A percentile compares a stretch with the other conserved stretches of the same genome.
These are phyloP conservation scores for Dipodomys merriami DNA, from an alignment of 2,113 vertebrate species.

Conservation along the genomic window DNA sequence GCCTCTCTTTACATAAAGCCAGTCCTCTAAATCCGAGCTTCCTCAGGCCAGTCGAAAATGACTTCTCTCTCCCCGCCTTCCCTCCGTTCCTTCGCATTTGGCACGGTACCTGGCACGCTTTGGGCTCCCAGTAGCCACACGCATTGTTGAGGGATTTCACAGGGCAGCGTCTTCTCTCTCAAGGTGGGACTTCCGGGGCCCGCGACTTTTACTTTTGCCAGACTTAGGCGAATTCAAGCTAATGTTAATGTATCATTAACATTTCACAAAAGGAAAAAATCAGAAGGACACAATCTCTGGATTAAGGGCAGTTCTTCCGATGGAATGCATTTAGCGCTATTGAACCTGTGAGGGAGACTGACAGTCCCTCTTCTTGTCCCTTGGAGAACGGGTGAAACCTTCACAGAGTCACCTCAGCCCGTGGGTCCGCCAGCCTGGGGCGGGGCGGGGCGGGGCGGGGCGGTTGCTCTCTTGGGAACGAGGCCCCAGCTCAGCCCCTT, in stretches of 20 bases:
- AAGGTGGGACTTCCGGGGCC: neutral
- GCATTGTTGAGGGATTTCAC: neutral
- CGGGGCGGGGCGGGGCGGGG: neutral
- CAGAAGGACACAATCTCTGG: neutral
- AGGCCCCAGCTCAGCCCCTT: rapidly evolving
- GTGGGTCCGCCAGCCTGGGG: neutral
- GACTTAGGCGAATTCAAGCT: conserved; percentile 21
- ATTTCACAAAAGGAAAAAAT: conserved; percentile 1
- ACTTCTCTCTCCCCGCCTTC: neutral
- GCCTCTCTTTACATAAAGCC: neutral
- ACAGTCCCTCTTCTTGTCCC: neutral
- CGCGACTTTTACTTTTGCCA: conserved; percentile 38
- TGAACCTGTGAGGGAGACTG: too few species aligned
- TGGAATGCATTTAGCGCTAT: neutral
- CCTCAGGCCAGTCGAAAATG: rapidly evolving
- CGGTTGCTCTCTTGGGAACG: rapidly evolving
- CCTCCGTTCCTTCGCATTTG: neutral
- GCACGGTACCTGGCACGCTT: rapidly evolving
- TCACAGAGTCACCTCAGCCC: too few species aligned
- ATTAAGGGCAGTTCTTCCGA: conserved; percentile 13
- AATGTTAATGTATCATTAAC: neutral
- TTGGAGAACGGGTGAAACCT: neutral
- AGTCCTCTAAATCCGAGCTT: neutral
- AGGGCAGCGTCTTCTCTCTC: neutral
- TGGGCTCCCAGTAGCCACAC: neutral